Evolutionary conservation across 2,113 vertebrate species (phyloP).

Genomic region (Labeo catla): DNA sequence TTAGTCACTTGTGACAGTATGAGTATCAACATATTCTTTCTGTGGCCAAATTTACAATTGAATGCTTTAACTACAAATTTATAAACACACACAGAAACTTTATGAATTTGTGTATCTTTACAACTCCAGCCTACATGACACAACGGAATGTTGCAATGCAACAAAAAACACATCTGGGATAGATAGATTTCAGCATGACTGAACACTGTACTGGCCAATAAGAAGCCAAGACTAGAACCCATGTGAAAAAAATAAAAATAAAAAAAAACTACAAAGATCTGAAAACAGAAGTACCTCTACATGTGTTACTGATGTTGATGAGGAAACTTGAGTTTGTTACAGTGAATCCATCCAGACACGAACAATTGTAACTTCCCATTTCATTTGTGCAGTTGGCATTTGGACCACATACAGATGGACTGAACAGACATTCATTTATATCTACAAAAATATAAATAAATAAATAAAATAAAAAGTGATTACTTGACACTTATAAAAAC

Average conservation of each 20-base stretch:
- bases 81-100: no score
- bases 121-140: no score
- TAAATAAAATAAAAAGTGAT: neutral
- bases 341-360: conserved; percentile 11
- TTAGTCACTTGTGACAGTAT: no score
- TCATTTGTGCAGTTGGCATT: conserved; percentile 8
- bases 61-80: no score
- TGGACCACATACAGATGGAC: conserved; percentile 22
- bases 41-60: no score
- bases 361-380: neutral
- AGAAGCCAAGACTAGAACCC: neutral
- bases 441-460: neutral
- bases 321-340: neutral
- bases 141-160: no score
- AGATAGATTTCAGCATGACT: no score
- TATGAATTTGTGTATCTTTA: no score
- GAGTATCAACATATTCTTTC: no score
- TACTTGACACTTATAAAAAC: neutral
- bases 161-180: no score
- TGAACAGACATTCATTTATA: neutral
- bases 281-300: neutral
- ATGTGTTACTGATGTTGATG: conserved; percentile 10
- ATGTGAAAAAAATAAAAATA: neutral
- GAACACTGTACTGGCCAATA: no score
- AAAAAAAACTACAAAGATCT: neutral